Base-by-base conservation (phyloP, 37 sponge, comb jelly and placozoan species). In the Cladorhizidae sp. region DNA sequence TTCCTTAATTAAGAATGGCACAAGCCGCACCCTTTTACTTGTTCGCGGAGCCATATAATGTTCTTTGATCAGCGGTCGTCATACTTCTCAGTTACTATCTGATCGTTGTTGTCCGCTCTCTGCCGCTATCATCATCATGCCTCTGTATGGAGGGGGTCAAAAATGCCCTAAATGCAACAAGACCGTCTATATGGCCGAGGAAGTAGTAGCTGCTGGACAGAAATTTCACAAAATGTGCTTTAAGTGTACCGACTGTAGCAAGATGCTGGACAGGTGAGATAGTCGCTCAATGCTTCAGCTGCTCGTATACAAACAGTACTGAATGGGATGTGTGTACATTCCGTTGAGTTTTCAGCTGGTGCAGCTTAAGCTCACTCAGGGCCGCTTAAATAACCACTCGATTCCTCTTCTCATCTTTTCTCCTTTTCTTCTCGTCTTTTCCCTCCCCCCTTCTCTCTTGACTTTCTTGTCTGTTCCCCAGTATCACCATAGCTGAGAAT, bases 161-260 rank as follows among this genome's bases (percentile, higher is more conserved):
- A 97, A 97, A 62, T 97, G 97, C 52, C 78, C 77, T 36, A 54
- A 17, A 56, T 97, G 97, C 65, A 73, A 50, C 62, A 97, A 93
- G 88, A 87, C 89, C 22, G 97, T 97, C 45, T 97, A 97, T 81
- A 77, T 87, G 75, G 87, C 90, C 29, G 97, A 97, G 77, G 94
- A 97, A 77, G 90, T 97, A 73, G 56, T 87, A n/a, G 91, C 90
- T 8, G 84, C 70, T 1, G 88, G 90, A 0, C 73, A 83, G 37
- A 93, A 82, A 40, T 95, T 62, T 62, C 95, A 95, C 88, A 95
- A 95, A 70, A 63, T 70, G 74, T 95, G 95, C 36, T 89, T 91
- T 85, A 95, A 95, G 72, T 95, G 95, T 80, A 17, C 50, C 22
- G 40, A 71, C 38, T 95, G 95, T 59, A 86, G 80, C 78, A 95